Conservation (phyloP, 1,140 invertebrate species). For the Sesamia nonagrioides region DNA sequence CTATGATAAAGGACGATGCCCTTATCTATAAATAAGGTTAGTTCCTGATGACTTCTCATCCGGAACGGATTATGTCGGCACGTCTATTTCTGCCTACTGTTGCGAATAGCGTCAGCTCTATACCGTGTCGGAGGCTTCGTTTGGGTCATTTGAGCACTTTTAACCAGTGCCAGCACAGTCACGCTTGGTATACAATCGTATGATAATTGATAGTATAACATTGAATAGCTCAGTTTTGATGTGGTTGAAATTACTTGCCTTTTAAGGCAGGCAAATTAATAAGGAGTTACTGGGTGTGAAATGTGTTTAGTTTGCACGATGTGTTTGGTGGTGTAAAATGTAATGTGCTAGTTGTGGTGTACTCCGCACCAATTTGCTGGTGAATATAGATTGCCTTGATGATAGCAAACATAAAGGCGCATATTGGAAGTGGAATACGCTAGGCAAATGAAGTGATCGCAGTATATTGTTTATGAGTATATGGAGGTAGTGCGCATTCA, state of each 20-base stretch:
- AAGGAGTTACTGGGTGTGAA: background rate
- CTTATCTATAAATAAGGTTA: conserved; percentile 35
- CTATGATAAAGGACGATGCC: conserved; percentile 43
- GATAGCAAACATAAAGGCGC: background rate
- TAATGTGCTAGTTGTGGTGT: background rate
- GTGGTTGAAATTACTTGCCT: conserved; percentile 13
- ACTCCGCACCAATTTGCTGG: background rate
- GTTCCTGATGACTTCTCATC: conserved; percentile 37
- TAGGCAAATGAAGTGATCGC: too few relatives aligned
- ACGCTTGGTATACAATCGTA: conserved; percentile 23
- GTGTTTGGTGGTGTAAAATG: background rate
- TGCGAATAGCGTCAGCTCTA: conserved; percentile 36
- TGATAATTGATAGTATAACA: conserved; percentile 29
- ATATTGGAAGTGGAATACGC: background rate
- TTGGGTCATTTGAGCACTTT: conserved; percentile 41
- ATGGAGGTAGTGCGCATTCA: background rate
- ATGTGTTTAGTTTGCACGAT: background rate
- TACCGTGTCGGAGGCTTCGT: conserved; percentile 27
- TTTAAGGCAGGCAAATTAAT: conserved; percentile 12
- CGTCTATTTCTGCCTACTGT: conserved; percentile 37
- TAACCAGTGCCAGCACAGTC: conserved; percentile 30
- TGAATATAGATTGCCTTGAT: background rate
- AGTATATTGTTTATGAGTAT: background rate
- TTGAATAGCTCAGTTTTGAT: conserved; percentile 26
- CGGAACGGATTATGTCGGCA: conserved; percentile 34